Evolutionary conservation across 23 tunicate species (phyloP).

Genomic region (Ciona savignyi): DNA sequence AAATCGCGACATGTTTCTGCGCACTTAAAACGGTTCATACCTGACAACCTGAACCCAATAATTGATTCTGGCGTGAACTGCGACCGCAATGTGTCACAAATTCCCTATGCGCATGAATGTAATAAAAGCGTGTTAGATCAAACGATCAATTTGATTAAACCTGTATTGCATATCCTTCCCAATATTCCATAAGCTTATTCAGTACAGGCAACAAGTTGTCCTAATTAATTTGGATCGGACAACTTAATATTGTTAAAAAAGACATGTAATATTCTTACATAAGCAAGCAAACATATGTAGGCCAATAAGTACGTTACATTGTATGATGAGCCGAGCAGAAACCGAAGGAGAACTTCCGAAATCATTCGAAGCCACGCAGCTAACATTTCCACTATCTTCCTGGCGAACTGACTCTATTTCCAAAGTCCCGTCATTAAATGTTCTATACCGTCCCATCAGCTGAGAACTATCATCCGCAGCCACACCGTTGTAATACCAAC

Average conservation of each 20-base stretch:
- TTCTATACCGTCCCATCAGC: constrained; percentile 19
- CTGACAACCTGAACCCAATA: background rate
- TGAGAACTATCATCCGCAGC: background rate
- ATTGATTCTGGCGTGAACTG: background rate
- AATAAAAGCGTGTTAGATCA: background rate
- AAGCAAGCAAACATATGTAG: background rate
- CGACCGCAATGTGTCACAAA: background rate
- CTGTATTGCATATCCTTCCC: too few relatives aligned
- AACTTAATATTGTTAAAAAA: too few relatives aligned
- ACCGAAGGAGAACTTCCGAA: constrained; percentile 33
- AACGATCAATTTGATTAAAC: background rate
- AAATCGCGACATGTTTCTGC: background rate
- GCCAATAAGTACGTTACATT: constrained; percentile 39
- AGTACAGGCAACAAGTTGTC: too few relatives aligned
- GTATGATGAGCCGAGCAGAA: constrained; percentile 55
- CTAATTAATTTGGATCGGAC: too few relatives aligned
- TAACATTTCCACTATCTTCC: constrained; percentile 44
- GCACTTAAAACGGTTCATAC: background rate
- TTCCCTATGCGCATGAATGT: background rate
- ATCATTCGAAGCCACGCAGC: constrained; percentile 72
- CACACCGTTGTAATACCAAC: constrained; percentile 69
- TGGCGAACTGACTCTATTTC: constrained; percentile 28
- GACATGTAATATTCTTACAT: background rate
- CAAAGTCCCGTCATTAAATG: constrained; percentile 36
- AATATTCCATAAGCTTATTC: too few relatives aligned